Base-by-base conservation (phyloP, 2,797 vertebrate genomes). In the Emys orbicularis region DNA sequence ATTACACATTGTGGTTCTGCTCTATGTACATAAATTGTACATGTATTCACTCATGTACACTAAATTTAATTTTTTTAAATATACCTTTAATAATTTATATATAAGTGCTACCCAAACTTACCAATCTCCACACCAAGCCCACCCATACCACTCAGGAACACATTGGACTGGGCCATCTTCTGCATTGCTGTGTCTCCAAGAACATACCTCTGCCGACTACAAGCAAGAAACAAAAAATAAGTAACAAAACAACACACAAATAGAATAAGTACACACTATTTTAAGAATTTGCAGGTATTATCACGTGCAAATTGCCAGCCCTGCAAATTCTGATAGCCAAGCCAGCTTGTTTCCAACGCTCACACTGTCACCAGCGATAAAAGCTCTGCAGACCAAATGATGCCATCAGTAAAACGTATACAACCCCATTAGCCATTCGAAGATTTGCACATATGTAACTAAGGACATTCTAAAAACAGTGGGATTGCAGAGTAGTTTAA, bases 151-250 rank as follows among this genome's bases (percentile, higher is more conserved):
- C 99, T 99, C 88, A 99, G 98, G 97, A 99, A 99, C 50, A 99
- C 99, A 0, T 98, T 98, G 57, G 99, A 99, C 97, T 99, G 99
- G 94, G 99, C 99, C 99, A 99, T 99, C 98, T 99, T 99, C 97
- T 99, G 99, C 99, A 99, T 99, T 57, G 99, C 99, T 16, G 97
- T 99, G 97, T 99, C 99, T 98, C 99, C 99, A 97, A 99, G 99
- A 93, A 99, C 99, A 86, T 99, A 99, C 21, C 99, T 99, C 98
- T 99, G 99, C 56, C 99, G 99, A 97, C 99, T 99, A 91, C 2
- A 97, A 25, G 41, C 85, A 91, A 89, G 80, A 94, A 31, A 90
- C 29, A 94, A 65, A 57, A 25, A 41, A 18, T 25, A 86, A 95
- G 91, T 52, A 52, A 86, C 16, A 83, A 79, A 96, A 52, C 23